phyloP scores from a whole-genome alignment of 64 coral and sea anemone genomes.

The Actinia tenebrosa region DNA sequence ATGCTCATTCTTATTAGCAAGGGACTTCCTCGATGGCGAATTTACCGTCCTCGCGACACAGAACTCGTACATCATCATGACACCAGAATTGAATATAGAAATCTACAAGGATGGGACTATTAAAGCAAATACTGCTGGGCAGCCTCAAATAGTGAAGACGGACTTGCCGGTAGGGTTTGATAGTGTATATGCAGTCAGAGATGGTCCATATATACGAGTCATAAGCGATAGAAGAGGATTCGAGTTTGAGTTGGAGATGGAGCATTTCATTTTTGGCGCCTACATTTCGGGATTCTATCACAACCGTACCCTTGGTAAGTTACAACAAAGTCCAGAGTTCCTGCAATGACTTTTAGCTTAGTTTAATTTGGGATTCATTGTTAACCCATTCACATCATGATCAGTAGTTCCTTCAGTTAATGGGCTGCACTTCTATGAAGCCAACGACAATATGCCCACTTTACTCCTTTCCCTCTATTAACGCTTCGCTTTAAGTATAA shows the following conservation, averaged over 20 bases:
- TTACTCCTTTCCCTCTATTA: too few relatives aligned
- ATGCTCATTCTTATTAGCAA: slow-evolving; percentile 42
- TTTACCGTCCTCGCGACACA: slow-evolving; percentile 51
- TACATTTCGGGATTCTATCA: slow-evolving; percentile 70
- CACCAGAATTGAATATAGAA: slow-evolving; percentile 24
- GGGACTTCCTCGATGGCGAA: slow-evolving; percentile 62
- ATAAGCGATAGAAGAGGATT: slow-evolving; percentile 30
- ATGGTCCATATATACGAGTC: slow-evolving; percentile 42
- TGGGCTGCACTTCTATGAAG: too few relatives aligned
- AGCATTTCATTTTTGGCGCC: slow-evolving; percentile 65
- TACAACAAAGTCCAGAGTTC: too few relatives aligned
- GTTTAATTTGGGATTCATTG: neutral
- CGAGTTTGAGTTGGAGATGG: slow-evolving; percentile 49
- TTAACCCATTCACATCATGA: too few relatives aligned
- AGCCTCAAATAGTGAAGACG: neutral
- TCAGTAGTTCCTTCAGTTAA: too few relatives aligned
- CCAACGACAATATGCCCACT: too few relatives aligned
- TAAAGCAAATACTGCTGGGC: neutral
- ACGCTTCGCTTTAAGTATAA: too few relatives aligned
- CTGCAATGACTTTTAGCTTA: neutral
- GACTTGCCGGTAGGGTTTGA: slow-evolving; percentile 56
- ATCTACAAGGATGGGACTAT: slow-evolving; percentile 48
- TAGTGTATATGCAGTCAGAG: slow-evolving; percentile 23
- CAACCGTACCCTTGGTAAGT: slow-evolving; percentile 73
- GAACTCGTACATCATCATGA: slow-evolving; percentile 26